Evolutionary conservation across 2,113 vertebrate species (phyloP).

Genomic region (Ellobius talpinus): DNA sequence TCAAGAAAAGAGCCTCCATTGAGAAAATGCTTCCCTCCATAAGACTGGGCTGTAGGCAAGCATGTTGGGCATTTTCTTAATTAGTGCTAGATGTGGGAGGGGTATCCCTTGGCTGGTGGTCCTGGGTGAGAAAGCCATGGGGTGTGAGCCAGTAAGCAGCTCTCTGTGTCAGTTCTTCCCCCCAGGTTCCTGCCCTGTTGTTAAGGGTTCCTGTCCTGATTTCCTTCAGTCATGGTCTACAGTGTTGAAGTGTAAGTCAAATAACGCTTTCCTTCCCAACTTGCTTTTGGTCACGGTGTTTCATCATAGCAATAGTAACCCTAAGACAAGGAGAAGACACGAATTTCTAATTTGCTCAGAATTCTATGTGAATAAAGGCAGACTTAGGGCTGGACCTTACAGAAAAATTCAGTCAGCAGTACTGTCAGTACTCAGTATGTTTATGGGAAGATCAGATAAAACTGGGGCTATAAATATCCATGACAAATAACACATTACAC

Average conservation of each 20-base stretch:
- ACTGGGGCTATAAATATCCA: neutral
- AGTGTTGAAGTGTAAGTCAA: neutral
- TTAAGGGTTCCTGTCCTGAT: neutral
- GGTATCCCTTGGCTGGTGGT: neutral
- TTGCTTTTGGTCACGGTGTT: neutral
- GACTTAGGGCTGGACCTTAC: neutral
- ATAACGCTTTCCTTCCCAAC: neutral
- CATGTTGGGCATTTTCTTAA: neutral
- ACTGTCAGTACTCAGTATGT: neutral
- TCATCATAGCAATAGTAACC: neutral
- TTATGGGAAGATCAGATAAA: neutral
- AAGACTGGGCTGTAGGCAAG: neutral
- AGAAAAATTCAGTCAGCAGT: neutral
- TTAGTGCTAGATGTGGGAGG: neutral
- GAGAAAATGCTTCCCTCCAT: neutral
- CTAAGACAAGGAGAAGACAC: neutral
- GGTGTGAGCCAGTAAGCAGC: neutral
- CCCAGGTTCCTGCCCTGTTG: neutral
- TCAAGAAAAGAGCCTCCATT: neutral
- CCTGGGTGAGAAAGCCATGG: neutral
- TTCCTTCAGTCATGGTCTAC: neutral
- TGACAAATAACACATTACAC: neutral
- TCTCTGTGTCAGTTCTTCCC: neutral
- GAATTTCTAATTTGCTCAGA: conserved; percentile 47
- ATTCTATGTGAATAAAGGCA: conserved; percentile 3